These are phyloP conservation scores for Phalera bucephala DNA, from an alignment of 2,888 invertebrate genomes.

Conservation along the genomic window DNA sequence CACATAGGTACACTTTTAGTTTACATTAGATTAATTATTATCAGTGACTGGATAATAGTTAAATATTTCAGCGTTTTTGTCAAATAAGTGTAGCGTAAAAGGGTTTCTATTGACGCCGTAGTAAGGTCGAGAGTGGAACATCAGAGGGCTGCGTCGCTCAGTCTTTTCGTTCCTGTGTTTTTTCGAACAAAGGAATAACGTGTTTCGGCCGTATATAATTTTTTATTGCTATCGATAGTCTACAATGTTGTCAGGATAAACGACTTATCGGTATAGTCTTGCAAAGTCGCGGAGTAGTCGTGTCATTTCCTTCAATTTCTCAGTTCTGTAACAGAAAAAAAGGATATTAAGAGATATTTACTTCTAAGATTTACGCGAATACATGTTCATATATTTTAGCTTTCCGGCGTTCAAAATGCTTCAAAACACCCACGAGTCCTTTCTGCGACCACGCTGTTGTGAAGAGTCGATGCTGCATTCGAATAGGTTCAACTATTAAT, in stretches of 20 bases:
- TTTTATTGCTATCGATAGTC: no score
- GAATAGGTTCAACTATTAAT: no score
- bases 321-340: slow-evolving; percentile 83
- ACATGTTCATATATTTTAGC: no score
- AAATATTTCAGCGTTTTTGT: slow-evolving; percentile 15
- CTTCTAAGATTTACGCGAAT: no score
- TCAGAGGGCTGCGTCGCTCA: slow-evolving; percentile 12
- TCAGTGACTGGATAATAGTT: background rate
- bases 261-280: slow-evolving; percentile 91
- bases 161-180: slow-evolving; percentile 10
- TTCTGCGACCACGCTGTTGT: no score
- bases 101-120: slow-evolving; percentile 11
- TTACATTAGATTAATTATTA: no score
- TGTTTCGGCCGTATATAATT: slow-evolving; percentile 4
- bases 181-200: background rate
- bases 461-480: no score
- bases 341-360: background rate
- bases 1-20: no score
- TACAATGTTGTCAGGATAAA: slow-evolving; percentile 3
- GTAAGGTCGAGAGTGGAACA: slow-evolving; percentile 8
- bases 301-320: slow-evolving; percentile 90
- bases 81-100: slow-evolving; percentile 17
- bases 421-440: no score
- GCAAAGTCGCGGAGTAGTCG: slow-evolving; percentile 92
- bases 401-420: no score